A percentile compares a stretch with the other conserved stretches of the same genome.
These are phyloP conservation scores for Scylla paramamosain DNA, from an alignment of 1,140 invertebrate genomes.

Conservation along the genomic window DNA sequence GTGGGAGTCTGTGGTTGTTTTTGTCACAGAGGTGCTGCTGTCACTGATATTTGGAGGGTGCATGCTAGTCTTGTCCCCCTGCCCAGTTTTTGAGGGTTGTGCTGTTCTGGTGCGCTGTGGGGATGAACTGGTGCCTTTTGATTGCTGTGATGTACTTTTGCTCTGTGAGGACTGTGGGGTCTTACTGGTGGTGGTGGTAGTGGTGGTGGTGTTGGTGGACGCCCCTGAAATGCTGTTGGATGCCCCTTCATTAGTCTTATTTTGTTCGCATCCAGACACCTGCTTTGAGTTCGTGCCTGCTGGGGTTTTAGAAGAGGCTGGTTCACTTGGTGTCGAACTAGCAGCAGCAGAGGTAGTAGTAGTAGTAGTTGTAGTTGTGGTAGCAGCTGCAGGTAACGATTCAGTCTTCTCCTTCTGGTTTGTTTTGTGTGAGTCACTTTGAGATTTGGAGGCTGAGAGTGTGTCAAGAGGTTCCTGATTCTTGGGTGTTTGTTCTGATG, in stretches of 20 bases:
- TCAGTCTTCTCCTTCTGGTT: not conserved
- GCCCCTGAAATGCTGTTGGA: not conserved
- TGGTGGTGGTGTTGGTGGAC: not conserved
- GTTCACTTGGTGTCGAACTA: not conserved
- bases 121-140: not conserved
- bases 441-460: not conserved
- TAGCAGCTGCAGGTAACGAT: not conserved
- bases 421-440: not conserved
- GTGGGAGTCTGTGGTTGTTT: no score
- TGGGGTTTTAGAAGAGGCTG: not conserved
- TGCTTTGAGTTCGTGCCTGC: not conserved
- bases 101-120: not conserved
- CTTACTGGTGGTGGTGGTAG: not conserved
- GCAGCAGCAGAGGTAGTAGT: not conserved
- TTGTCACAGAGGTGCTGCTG: no score
- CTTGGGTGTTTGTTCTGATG: not conserved
- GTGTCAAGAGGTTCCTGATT: not conserved
- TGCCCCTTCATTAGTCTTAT: not conserved
- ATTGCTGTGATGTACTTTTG: not conserved
- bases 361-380: not conserved
- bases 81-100: not conserved
- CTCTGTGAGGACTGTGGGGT: not conserved
- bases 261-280: not conserved
- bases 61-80: not conserved
- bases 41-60: no score